Evolutionary conservation across 2,113 vertebrate species (phyloP), one percentile per base, ranked within the genome.

Genomic region (Catagonus wagneri): DNA sequence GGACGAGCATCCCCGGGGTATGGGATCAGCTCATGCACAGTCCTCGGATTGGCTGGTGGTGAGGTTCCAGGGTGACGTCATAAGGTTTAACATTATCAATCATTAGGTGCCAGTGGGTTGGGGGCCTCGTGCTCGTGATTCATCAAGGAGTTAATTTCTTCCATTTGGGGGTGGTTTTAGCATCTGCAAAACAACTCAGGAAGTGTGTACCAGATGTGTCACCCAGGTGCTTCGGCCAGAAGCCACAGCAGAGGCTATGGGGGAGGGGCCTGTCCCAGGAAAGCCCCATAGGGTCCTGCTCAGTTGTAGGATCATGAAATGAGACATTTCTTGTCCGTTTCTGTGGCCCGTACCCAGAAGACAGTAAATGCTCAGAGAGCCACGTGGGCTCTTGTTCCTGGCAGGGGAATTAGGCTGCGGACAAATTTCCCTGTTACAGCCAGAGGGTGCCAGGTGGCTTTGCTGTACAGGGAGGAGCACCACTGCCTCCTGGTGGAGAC

Each of bases 261-360:
- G 27, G 29, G 5, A 32, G 2, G 74, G 17, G 17, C 19, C 17
- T 54, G 17, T n/a, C 74, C 29, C 10, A 1, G 50, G 14, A 76
- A 76, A 17, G 74, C 17, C 74, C 17, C 74, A 20, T 76, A 54
- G 50, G 17, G 17, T 76, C 50, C 74, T 32, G 27, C 27, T 19
- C 27, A 0, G 10, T n/a, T 76, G 52, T 44, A 54, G 29, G 29
- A 76, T 76, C 74, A 54, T 76, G 32, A 9, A 7, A 32, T 1
- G 34, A 89, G 58, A 17, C 0, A 0, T 1, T 2, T 16, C 29
- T 27, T 6, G 13, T 15, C 22, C 3, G 4, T 0, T 0, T 27
- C 32, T 13, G 32, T 2, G 61, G 54, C 69, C 52, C 12, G 63
- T 2, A 5, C 27, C 50, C 25, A 74, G 75, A 81, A 81, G 71